These are phyloP conservation scores for Gallinago stenura DNA, from an alignment of 2,797 vertebrate species.

Conservation along the genomic window DNA sequence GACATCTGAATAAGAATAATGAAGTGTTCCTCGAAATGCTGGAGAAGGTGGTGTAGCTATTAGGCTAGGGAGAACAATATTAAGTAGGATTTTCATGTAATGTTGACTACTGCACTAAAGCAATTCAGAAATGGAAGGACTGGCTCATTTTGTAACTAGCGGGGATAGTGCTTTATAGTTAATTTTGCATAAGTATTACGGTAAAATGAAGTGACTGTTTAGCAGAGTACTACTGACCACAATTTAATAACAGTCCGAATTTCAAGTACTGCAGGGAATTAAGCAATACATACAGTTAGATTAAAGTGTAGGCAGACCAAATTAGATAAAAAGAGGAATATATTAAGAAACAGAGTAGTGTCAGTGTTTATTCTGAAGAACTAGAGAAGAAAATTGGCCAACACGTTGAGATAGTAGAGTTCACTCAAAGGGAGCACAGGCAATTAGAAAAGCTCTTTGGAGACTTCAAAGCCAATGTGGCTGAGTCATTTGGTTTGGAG, in stretches of 20 bases:
- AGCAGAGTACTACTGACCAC: conserved; percentile 61
- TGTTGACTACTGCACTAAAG: background rate
- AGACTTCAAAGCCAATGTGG: background rate
- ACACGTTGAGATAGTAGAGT: background rate
- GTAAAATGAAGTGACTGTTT: conserved; percentile 54
- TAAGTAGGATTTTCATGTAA: conserved; percentile 25
- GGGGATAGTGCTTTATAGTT: conserved; percentile 19
- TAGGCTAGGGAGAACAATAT: background rate
- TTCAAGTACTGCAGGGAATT: conserved; percentile 67
- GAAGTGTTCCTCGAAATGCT: background rate
- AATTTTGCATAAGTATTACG: conserved; percentile 36
- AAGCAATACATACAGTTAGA: conserved; percentile 39
- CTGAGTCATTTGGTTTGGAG: conserved; percentile 19
- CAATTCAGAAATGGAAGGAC: conserved; percentile 21
- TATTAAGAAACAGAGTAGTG: conserved; percentile 51
- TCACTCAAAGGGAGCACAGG: background rate
- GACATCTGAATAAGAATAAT: background rate
- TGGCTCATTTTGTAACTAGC: conserved; percentile 33
- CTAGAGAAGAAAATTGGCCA: conserved; percentile 33
- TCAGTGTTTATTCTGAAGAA: conserved; percentile 56
- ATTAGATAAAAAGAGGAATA: conserved; percentile 66
- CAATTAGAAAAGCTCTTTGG: conserved; percentile 11
- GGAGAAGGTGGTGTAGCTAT: background rate
- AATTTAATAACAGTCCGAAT: conserved; percentile 55
- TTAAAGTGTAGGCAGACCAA: conserved; percentile 52